Evolutionary conservation across 2,113 vertebrate species (phyloP), one percentile per base, ranked within the genome.

Genomic region (Axis porcinus): DNA sequence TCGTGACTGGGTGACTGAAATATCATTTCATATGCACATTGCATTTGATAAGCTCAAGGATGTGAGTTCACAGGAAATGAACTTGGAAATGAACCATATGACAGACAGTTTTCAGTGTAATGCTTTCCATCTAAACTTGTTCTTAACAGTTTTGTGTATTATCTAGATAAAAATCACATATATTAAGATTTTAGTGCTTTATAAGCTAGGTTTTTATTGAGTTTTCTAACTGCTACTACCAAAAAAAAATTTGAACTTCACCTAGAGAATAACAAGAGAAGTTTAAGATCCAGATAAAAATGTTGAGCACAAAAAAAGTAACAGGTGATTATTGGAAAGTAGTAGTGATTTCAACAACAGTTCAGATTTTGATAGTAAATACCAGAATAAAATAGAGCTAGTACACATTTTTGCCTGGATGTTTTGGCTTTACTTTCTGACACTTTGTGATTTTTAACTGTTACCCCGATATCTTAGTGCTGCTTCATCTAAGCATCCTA

Each of bases 391-490:
- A 90, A 54, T 28, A 62, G 19, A 91, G 5, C 79, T 45, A 36
- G 7, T 85, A 47, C 27, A 84, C 8, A 93, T 25, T 67, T 95
- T 57, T 90, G 17, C 62, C 86, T 86, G 54, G 86, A 86, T 89
- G 90, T 97, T 40, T 84, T 95, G 79, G 19, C 40, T 97, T 91
- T 89, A 84, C 36, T 97, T 96, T 94, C 33, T 84, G 55, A 57
- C 16, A 7, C 15, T 93, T 86, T 74, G 43, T 83, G 15, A 27
- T 92, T 94, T 97, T 86, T 83, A 94, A 83, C 76, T 94, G 25
- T 81, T 91, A 50, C 62, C 40, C 40, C 27, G 36, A 1, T 90
- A 9, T 79, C 2, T 94, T 84, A 84, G 25, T 90, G n/a, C 86
- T 93, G 45, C 43, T 7, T 91, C 54, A 94, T 64, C 10, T 50